These are phyloP conservation scores for Tupaia tana DNA, from an alignment of 2,113 vertebrate species.

Conservation along the genomic window DNA sequence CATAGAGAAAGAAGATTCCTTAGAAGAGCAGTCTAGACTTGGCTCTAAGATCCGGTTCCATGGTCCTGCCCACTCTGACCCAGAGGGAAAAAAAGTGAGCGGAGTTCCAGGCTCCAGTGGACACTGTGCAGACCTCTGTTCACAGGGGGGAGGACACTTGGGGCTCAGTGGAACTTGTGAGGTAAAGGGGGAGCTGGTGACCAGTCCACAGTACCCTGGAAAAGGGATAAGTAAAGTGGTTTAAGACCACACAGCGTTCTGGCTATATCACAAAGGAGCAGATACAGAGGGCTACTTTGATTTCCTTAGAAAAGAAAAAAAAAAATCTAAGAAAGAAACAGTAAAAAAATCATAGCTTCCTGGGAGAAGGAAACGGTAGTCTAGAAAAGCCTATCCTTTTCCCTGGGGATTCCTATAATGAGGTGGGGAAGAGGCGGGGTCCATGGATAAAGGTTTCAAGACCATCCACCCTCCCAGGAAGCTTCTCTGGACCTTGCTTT, in stretches of 20 bases:
- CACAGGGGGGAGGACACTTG: rapidly evolving
- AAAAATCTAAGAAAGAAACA: constrained; percentile 13
- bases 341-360: background rate
- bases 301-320: constrained; percentile 31
- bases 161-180: background rate
- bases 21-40: background rate
- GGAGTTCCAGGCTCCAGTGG: background rate
- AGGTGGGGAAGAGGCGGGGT: background rate
- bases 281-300: background rate
- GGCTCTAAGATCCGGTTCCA: background rate
- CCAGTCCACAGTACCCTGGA: background rate
- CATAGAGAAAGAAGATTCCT: background rate
- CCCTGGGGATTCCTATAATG: background rate
- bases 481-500: background rate
- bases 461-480: background rate
- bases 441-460: background rate
- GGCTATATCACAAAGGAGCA: background rate
- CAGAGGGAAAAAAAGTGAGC: background rate
- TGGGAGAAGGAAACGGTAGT: background rate
- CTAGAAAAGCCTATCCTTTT: background rate
- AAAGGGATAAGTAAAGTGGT: background rate
- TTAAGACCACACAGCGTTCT: background rate
- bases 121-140: background rate
- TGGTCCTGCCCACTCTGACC: background rate
- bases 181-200: background rate